Evolutionary conservation across 2,797 vertebrate species (phyloP), one percentile per base, ranked within the genome.

Genomic region (Eremophila alpestris): DNA sequence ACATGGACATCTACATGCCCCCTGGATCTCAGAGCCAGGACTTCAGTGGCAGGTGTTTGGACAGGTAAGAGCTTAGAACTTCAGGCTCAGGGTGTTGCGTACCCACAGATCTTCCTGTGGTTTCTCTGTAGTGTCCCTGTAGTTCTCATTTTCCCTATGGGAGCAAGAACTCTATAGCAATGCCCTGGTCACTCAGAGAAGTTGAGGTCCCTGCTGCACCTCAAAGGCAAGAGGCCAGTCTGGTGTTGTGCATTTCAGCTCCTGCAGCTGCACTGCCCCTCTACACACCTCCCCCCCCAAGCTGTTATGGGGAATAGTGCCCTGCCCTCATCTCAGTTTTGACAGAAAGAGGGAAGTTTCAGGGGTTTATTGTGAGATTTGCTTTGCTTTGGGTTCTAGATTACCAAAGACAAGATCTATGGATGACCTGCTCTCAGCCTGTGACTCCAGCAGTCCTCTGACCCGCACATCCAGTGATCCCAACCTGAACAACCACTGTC

Each of bases 401-500:
- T 98, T 99, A 97, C 99, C 99, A 74, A 99, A 99, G 98, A 99
- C 99, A 10, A 98, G 99, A 89, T 99, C 99, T 49, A 98, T 99
- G 99, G 99, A 99, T 90, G 99, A 99, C 97, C 97, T 99, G 84
- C 97, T 99, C 89, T 99, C 99, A 40, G 98, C 98, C 27, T 99
- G 98, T 69, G 99, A 99, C 89, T 99, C 98, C 83, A 98, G 98
- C 78, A 97, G 98, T 76, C 97, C 98, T 1, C 97, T 99, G 92
- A 99, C 99, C 3, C 99, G 99, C 51, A 99, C 99, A 0, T 99
- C 99, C 55, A 99, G 99, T n/a, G 99, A 99, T 94, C 99, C 99
- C 24, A 99, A 99, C 97, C 98, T 99, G 92, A 99, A 99, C 91
- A 99, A 99, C 97, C 99, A 99, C 97, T 99, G 99, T 97, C 99